These are phyloP conservation scores for Drosophila meridionalis DNA, from an alignment of 2,888 invertebrate species.

Conservation along the genomic window DNA sequence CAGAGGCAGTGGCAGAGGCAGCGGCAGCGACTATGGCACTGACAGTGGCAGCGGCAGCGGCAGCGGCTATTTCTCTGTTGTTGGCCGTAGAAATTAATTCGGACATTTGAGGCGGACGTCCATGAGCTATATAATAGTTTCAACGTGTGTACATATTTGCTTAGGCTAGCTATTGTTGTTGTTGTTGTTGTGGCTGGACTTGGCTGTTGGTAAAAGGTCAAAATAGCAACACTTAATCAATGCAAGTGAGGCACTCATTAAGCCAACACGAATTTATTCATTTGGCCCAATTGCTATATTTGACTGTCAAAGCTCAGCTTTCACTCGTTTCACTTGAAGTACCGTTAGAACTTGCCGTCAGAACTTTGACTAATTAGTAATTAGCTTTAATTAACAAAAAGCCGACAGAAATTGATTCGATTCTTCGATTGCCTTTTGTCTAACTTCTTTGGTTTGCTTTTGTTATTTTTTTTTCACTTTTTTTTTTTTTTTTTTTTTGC, in stretches of 20 bases:
- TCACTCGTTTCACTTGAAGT: conserved; percentile 28
- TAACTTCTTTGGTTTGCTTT: conserved; percentile 6
- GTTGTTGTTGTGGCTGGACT: not conserved
- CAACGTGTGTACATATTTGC: conserved; percentile 17
- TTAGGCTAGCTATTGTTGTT: conserved; percentile 29
- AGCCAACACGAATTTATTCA: conserved; percentile 24
- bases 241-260: conserved; percentile 42
- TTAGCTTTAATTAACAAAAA: conserved; percentile 43
- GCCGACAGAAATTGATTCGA: conserved; percentile 37
- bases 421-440: conserved; percentile 6
- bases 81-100: conserved; percentile 47
- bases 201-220: conserved; percentile 52
- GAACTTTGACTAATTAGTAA: conserved; percentile 22
- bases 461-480: conserved; percentile 4
- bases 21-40: not conserved
- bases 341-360: conserved; percentile 5
- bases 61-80: conserved; percentile 34
- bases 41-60: not conserved
- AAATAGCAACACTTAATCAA: conserved; percentile 64
- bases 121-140: conserved; percentile 10
- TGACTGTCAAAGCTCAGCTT: conserved; percentile 20
- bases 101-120: conserved; percentile 38
- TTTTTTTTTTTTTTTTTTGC: conserved; percentile 43
- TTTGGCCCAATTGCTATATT: conserved; percentile 14
- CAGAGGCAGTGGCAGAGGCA: not conserved